Evolutionary conservation across 2,797 vertebrate species (phyloP).

Genomic region (Thripadectes ignobilis): DNA sequence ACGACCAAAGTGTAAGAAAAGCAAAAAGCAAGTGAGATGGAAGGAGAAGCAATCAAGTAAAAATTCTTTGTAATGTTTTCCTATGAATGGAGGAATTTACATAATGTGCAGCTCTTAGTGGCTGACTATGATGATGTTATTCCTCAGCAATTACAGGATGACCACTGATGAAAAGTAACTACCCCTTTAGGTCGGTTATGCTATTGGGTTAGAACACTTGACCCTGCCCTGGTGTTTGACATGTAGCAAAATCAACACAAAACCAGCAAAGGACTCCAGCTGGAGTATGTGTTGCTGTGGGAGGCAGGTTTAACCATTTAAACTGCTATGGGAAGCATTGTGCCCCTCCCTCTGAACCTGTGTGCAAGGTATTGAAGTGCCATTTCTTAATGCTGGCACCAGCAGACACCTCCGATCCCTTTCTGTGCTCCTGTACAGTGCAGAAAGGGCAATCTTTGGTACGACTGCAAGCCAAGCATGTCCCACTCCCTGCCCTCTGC

Average conservation of each 20-base stretch:
- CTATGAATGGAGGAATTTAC: neutral
- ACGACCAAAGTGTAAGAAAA: neutral
- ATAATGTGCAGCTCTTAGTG: neutral
- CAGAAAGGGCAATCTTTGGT: neutral
- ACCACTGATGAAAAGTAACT: neutral
- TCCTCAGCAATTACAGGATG: neutral
- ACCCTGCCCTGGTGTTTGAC: neutral
- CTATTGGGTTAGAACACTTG: neutral
- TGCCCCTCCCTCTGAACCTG: neutral
- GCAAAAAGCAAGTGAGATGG: neutral
- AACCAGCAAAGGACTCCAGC: neutral
- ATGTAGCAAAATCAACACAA: neutral
- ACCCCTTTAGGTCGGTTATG: neutral
- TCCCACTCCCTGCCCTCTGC: neutral
- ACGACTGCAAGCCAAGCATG: neutral
- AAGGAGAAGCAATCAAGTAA: neutral
- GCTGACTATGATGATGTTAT: neutral
- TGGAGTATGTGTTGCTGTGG: neutral
- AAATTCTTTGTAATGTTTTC: neutral
- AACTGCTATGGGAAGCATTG: neutral
- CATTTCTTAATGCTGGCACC: neutral
- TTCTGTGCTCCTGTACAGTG: neutral
- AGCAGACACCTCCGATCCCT: neutral
- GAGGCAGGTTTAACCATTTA: neutral
- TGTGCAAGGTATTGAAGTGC: rapidly evolving